phyloP scores from a whole-genome alignment of 2,113 vertebrate genomes.

The Oncorhynchus masou region DNA sequence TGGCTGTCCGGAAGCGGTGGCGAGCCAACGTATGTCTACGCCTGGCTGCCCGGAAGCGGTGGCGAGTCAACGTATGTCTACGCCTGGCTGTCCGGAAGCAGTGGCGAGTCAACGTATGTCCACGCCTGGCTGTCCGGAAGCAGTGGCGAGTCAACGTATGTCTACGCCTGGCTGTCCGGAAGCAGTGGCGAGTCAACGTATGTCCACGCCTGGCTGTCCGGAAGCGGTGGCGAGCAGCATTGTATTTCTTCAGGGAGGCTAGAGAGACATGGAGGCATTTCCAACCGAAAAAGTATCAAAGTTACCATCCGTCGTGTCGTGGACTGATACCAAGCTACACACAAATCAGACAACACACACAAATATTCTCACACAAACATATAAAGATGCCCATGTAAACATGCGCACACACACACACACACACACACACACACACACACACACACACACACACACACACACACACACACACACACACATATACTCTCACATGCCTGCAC shows the following conservation, averaged over 20 bases:
- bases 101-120: slow-evolving; percentile 40
- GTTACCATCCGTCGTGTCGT: not conserved
- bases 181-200: slow-evolving; percentile 39
- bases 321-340: not conserved
- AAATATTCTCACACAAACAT: not conserved
- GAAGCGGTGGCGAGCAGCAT: slow-evolving; percentile 29
- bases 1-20: slow-evolving; percentile 24
- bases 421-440: slow-evolving; percentile 1
- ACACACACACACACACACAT: not conserved
- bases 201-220: slow-evolving; percentile 24
- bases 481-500: not conserved
- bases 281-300: slow-evolving; percentile 30
- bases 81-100: slow-evolving; percentile 17
- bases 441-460: not conserved
- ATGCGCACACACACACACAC: not conserved
- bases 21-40: slow-evolving; percentile 36
- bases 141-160: slow-evolving; percentile 39
- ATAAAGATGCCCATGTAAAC: not conserved
- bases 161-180: slow-evolving; percentile 17
- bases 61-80: slow-evolving; percentile 39
- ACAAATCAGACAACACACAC: not conserved
- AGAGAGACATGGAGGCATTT: slow-evolving; percentile 32
- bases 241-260: slow-evolving; percentile 36
- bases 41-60: slow-evolving; percentile 22
- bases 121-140: slow-evolving; percentile 15